phyloP scores from a whole-genome alignment of 2,888 invertebrate genomes.

The Nezara viridula region DNA sequence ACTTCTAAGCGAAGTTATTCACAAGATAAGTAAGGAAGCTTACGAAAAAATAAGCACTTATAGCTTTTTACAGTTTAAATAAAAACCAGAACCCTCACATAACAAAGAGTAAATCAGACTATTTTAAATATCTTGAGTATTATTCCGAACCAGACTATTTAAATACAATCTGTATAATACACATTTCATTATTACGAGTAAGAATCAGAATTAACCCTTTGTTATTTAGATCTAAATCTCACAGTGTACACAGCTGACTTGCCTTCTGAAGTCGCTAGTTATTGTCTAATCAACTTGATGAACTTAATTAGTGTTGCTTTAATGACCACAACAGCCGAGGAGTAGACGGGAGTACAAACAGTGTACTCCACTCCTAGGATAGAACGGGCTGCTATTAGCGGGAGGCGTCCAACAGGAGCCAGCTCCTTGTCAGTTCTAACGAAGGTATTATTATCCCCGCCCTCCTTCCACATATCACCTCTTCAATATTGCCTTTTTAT shows the following conservation, averaged over 20 bases:
- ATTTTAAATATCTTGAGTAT: no score
- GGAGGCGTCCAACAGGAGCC: background rate
- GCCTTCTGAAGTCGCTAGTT: background rate
- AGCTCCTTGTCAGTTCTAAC: conserved; percentile 38
- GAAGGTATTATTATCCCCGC: conserved; percentile 33
- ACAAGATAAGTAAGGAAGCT: no score
- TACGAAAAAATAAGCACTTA: no score
- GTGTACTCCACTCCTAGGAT: background rate
- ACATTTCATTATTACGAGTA: no score
- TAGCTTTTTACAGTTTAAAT: no score
- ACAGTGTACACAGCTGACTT: background rate
- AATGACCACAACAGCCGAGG: background rate
- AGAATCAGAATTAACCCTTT: background rate
- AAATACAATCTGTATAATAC: no score
- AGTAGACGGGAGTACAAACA: background rate
- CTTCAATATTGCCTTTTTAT: conserved; percentile 24
- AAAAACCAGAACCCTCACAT: no score
- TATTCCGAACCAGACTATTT: no score
- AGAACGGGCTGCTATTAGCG: background rate
- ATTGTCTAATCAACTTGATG: background rate
- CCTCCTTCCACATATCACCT: conserved; percentile 6
- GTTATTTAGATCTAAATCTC: background rate
- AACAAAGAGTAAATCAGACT: no score
- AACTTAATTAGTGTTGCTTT: background rate
- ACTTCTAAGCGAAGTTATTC: no score